Base-by-base conservation (phyloP, 2,888 invertebrate genomes). In the Rosalia funebris region DNA sequence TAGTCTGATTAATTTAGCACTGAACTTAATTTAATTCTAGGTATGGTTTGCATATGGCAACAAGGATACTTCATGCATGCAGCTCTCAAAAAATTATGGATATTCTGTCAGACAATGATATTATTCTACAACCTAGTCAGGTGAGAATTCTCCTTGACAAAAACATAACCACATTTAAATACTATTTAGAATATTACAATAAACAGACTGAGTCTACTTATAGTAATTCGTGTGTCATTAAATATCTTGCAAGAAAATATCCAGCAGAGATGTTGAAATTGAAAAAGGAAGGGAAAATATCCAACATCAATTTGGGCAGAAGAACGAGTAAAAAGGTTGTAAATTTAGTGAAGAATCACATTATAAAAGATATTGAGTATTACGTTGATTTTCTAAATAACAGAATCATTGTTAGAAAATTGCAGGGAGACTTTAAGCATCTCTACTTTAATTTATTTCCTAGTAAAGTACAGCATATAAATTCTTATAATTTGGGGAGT, bases 11-110 rank as follows among this genome's bases (percentile, higher is more conserved):
- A n/a, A n/a, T n/a, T n/a, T n/a, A n/a, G n/a, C n/a, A n/a, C n/a
- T n/a, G n/a, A n/a, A n/a, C n/a, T n/a, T n/a, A n/a, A n/a, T 48
- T 44, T 31, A 37, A 34, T 69, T 70, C 48, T 25, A 71, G 71
- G 20, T 75, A 75, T 70, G 75, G 73, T 4, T 9, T 65, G 17
- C 56, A 52, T 36, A 44, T 62, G 16, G 71, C 73, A 15, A 11
- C 57, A 36, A 46, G 62, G 11, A 25, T 73, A 16, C 47, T 75
- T 15, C 65, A 71, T 31, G 66, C 58, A 34, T 75, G 73, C 42
- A 68, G 65, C 59, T 34, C 45, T 12, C 25, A 41, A 1, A 73
- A 71, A 65, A 69, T 73, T 31, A 37, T 46, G 15, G 25, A 62
- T 10, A 36, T 65, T 16, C 34, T 71, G 5, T 45, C 31, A 14